Conservation (phyloP, 2,888 invertebrate genomes). For the Hydraecia micacea region DNA sequence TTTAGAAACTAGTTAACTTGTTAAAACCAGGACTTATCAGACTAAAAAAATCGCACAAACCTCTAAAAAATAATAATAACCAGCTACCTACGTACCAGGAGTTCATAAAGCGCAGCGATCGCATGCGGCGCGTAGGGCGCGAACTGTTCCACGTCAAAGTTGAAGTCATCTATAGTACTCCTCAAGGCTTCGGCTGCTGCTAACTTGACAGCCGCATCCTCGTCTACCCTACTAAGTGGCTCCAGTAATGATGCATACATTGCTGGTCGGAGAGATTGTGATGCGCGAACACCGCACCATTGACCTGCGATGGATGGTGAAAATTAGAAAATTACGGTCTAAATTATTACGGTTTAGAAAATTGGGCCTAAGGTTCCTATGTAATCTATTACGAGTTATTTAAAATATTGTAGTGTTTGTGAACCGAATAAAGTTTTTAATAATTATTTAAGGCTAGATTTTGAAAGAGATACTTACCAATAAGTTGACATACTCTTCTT, state of each 20-base stretch:
- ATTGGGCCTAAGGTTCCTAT: background rate
- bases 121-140: constrained; percentile 94
- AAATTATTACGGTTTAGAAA: too few species aligned
- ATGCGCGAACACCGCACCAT: constrained; percentile 96
- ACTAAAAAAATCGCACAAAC: background rate
- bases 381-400: background rate
- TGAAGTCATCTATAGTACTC: constrained; percentile 97
- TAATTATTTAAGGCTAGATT: background rate
- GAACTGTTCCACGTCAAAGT: constrained; percentile 96
- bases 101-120: constrained; percentile 94
- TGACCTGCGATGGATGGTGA: constrained; percentile 80
- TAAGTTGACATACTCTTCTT: constrained; percentile 95
- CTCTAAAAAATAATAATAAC: background rate
- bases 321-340: background rate
- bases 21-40: background rate
- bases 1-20: background rate
- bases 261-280: constrained; percentile 93
- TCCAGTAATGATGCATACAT: constrained; percentile 95
- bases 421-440: too few species aligned
- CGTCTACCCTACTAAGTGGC: constrained; percentile 91
- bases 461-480: constrained; percentile 89
- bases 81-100: constrained; percentile 91
- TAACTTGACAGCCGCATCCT: constrained; percentile 97
- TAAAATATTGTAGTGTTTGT: too few species aligned
- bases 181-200: constrained; percentile 96